phyloP scores from a whole-genome alignment of 2,113 vertebrate species.

The Regulus satrapa region DNA sequence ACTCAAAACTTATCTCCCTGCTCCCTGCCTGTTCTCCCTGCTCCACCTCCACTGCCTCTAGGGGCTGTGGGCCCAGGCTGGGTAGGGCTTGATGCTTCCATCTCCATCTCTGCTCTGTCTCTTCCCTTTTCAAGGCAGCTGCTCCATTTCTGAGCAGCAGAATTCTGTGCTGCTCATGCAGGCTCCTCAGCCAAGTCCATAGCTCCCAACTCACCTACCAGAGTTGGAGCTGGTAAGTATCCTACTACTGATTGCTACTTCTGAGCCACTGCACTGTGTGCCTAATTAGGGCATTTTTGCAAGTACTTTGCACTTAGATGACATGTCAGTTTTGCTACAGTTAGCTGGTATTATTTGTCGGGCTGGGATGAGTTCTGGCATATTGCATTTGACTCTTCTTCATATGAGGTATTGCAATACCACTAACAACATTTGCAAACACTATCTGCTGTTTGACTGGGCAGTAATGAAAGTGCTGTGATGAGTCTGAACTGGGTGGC shows the following conservation, averaged over 20 bases:
- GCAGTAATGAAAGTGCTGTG: background rate
- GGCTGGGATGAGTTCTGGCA: background rate
- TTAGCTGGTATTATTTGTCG: background rate
- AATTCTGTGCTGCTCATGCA: background rate
- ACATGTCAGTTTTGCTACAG: background rate
- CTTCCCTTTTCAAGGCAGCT: background rate
- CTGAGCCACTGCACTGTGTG: background rate
- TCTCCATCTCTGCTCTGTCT: background rate
- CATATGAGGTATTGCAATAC: background rate
- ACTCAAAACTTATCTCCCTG: background rate
- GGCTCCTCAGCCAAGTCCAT: background rate
- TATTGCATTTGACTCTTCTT: background rate
- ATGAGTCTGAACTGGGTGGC: background rate
- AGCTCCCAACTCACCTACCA: background rate
- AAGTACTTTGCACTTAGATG: background rate
- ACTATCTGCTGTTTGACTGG: background rate
- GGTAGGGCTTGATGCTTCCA: background rate
- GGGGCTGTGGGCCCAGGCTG: background rate
- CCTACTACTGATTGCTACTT: background rate
- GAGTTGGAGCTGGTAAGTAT: background rate
- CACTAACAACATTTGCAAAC: background rate
- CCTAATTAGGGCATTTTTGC: background rate
- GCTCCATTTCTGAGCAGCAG: background rate
- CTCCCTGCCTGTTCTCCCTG: rapidly evolving
- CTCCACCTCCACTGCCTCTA: background rate